Percentiles rank a stretch among this genome's conserved stretches.
These are phyloP conservation scores for Eledone cirrhosa DNA, from an alignment of 2,888 invertebrate genomes.

Conservation along the genomic window DNA sequence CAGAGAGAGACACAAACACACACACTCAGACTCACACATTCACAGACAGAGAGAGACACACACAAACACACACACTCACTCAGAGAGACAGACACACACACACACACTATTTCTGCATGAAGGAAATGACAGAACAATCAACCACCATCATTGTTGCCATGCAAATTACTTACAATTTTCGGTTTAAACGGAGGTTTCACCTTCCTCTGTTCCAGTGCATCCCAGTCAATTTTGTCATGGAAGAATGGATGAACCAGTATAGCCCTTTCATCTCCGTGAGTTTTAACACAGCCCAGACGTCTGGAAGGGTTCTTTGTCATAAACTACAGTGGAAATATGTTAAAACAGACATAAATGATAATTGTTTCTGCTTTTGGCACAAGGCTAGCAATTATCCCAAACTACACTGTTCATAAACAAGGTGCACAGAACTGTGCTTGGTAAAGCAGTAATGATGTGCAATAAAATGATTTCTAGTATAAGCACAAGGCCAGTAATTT, in stretches of 20 bases:
- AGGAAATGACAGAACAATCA: background rate
- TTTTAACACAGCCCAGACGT: constrained; percentile 86
- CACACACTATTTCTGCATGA: background rate
- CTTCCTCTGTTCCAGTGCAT: constrained; percentile 85
- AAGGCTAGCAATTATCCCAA: too few relatives aligned
- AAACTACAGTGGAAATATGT: constrained; percentile 72
- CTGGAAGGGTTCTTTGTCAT: constrained; percentile 97
- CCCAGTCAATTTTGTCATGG: constrained; percentile 92
- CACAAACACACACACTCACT: too few relatives aligned
- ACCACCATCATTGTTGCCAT: background rate
- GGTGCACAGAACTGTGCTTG: too few relatives aligned
- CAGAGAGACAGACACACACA: too few relatives aligned
- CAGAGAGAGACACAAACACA: too few relatives aligned
- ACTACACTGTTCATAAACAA: too few relatives aligned
- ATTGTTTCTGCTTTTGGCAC: too few relatives aligned
- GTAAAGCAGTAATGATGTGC: too few relatives aligned
- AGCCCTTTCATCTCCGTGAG: constrained; percentile 81
- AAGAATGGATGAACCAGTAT: constrained; percentile 82
- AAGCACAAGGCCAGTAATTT: too few relatives aligned
- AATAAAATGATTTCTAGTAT: too few relatives aligned
- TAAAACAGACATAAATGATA: background rate
- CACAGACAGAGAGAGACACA: background rate
- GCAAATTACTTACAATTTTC: constrained; percentile 82
- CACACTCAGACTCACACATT: too few relatives aligned
- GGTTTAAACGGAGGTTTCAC: constrained; percentile 98